A percentile compares a stretch with the other conserved stretches of the same genome.
Conservation (phyloP, 2,888 invertebrate species). For the Drosophila hamatofila region DNA sequence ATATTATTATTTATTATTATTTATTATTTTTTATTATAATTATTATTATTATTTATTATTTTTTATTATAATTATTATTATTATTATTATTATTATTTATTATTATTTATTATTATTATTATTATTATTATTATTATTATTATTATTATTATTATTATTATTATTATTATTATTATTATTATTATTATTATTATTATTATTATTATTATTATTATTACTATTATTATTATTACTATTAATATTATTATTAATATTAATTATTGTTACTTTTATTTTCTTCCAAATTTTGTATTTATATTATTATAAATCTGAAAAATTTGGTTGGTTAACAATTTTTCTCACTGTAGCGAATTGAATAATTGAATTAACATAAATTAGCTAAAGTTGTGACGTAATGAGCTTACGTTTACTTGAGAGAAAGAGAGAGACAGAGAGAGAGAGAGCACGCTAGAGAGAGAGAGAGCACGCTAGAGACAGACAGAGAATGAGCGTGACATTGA, state of each 20-base stretch:
- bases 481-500: neutral
- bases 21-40: too few relatives aligned
- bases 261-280: neutral
- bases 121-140: neutral
- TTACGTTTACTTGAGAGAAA: neutral
- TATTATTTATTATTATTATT: too few relatives aligned
- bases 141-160: neutral
- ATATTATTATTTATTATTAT: neutral
- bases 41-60: neutral
- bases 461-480: neutral
- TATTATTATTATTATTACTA: too few relatives aligned
- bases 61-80: neutral
- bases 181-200: too few relatives aligned
- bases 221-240: too few relatives aligned
- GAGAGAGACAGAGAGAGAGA: neutral
- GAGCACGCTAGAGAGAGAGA: neutral
- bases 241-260: neutral
- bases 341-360: slow-evolving; percentile 20
- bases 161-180: too few relatives aligned
- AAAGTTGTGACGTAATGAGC: slow-evolving; percentile 29
- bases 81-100: neutral
- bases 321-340: neutral
- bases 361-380: slow-evolving; percentile 26
- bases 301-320: neutral
- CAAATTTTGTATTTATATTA: too few relatives aligned